A percentile compares a stretch with the other conserved stretches of the same genome.
phyloP scores from a whole-genome alignment of 1,140 invertebrate genomes.

The Drosophila parvula region DNA sequence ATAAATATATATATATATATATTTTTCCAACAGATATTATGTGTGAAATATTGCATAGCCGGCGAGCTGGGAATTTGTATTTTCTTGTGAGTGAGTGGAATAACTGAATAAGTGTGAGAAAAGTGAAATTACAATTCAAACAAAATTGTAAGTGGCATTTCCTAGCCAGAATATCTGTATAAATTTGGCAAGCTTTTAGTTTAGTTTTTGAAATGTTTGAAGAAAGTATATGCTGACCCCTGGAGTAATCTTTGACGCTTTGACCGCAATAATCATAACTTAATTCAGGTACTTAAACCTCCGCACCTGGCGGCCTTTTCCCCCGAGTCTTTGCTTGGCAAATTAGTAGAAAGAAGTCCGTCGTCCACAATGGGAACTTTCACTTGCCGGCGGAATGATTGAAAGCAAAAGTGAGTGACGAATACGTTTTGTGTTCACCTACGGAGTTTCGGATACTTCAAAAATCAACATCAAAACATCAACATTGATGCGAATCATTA shows the following conservation, averaged over 20 bases:
- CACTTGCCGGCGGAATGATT: constrained; percentile 61
- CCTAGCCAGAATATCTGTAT: constrained; percentile 6
- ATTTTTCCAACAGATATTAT: constrained; percentile 11
- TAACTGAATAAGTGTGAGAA: constrained; percentile 32
- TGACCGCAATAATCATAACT: constrained; percentile 16
- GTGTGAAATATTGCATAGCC: constrained; percentile 36
- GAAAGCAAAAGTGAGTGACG: constrained; percentile 71
- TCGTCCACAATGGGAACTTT: constrained; percentile 56
- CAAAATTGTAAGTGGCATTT: constrained; percentile 3
- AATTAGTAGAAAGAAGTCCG: constrained; percentile 63
- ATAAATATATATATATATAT: constrained; percentile 10
- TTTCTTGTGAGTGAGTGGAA: constrained; percentile 12
- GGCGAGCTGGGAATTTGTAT: constrained; percentile 9
- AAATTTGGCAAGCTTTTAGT: neutral
- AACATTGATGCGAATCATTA: constrained; percentile 57
- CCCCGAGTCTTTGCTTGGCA: constrained; percentile 16
- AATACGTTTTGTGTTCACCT: constrained; percentile 47
- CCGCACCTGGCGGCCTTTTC: neutral
- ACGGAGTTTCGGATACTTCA: constrained; percentile 19
- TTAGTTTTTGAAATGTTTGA: neutral
- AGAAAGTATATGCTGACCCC: constrained; percentile 31
- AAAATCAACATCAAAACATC: constrained; percentile 24
- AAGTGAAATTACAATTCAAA: constrained; percentile 39
- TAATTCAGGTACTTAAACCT: constrained; percentile 2
- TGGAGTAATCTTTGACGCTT: constrained; percentile 32